Conservation (phyloP, 2,113 vertebrate species). For the Chaenogobius annularis region DNA sequence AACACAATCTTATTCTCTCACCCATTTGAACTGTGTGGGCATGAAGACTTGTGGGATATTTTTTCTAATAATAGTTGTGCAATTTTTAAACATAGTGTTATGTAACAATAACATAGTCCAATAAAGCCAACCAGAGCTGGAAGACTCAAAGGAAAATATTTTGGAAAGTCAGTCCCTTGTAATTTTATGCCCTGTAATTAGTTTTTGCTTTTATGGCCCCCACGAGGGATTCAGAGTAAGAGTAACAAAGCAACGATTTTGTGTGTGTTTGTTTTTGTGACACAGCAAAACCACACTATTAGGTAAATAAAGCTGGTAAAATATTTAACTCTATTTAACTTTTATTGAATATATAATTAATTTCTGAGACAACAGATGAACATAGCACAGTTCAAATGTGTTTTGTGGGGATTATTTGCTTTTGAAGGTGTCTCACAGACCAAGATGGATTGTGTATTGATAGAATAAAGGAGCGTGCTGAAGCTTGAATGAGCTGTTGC, state of each 20-base stretch:
- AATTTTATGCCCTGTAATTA: conserved; percentile 44
- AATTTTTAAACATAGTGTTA: conserved; percentile 22
- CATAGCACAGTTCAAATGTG: background rate
- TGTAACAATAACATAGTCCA: background rate
- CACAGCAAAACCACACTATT: background rate
- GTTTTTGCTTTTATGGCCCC: conserved; percentile 37
- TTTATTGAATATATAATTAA: background rate
- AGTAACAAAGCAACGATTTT: background rate
- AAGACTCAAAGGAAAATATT: background rate
- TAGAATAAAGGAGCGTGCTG: conserved; percentile 4
- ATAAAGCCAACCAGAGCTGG: background rate
- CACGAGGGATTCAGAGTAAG: background rate
- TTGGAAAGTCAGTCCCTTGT: conserved; percentile 12
- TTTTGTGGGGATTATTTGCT: background rate
- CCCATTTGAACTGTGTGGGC: conserved; percentile 50
- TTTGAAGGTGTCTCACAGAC: background rate
- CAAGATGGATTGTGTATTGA: conserved; percentile 8
- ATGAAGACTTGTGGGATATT: conserved; percentile 36
- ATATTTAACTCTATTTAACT: background rate
- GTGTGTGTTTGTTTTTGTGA: background rate
- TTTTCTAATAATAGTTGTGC: conserved; percentile 37
- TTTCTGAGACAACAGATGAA: background rate
- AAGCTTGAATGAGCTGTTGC: conserved; percentile 16
- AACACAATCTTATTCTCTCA: conserved; percentile 46
- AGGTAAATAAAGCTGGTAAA: background rate